Conservation (phyloP, 2,888 invertebrate genomes). For the Drosophila silvestris region DNA sequence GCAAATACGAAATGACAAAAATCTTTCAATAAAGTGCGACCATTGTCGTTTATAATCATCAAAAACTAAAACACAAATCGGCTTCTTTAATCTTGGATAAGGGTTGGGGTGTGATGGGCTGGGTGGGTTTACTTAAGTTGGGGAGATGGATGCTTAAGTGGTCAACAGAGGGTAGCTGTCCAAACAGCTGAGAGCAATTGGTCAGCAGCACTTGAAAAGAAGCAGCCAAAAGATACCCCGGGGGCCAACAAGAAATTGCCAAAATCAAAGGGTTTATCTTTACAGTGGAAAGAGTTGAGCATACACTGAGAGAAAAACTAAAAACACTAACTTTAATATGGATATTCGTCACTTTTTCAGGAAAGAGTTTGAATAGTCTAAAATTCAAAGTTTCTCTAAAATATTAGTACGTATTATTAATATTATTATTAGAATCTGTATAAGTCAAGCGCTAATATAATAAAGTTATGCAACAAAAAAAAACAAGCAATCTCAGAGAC, state of each 20-base stretch:
- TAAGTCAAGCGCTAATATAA: not conserved
- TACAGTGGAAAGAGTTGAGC: not conserved
- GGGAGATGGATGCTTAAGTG: constrained; percentile 3
- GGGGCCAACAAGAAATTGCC: constrained; percentile 15
- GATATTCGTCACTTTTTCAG: not conserved
- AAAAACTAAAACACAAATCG: constrained; percentile 57
- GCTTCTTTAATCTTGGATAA: constrained; percentile 6
- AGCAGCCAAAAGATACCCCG: constrained; percentile 22
- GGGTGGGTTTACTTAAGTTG: not conserved
- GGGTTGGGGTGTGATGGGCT: not conserved
- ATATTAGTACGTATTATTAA: no score
- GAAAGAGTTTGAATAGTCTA: not conserved
- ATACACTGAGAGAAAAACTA: not conserved
- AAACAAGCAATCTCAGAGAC: not conserved
- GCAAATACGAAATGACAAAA: constrained; percentile 47
- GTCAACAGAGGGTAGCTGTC: constrained; percentile 7
- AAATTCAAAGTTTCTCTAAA: not conserved
- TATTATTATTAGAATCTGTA: not conserved
- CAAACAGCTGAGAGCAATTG: constrained; percentile 26
- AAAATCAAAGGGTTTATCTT: constrained; percentile 41
- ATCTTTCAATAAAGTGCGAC: constrained; percentile 83
- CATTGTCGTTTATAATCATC: constrained; percentile 82
- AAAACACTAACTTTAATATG: not conserved
- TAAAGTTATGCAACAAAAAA: not conserved
- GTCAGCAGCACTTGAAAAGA: constrained; percentile 18